Base-by-base conservation (phyloP, 1,140 invertebrate genomes). In the Anastrepha ludens region DNA sequence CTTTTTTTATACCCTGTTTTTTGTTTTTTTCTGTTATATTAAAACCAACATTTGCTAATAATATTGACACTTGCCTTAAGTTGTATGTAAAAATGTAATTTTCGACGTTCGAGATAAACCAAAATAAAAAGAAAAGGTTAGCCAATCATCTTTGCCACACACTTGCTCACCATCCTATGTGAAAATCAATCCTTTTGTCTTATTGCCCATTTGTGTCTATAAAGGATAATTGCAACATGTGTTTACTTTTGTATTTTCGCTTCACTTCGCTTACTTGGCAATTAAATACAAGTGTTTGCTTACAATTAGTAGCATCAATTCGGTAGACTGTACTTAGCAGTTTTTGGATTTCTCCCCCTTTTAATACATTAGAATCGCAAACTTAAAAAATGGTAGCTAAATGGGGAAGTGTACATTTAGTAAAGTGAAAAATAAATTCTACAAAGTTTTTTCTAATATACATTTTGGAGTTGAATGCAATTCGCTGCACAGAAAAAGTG, bases 161-260 rank as follows among this genome's bases (percentile, higher is more conserved):
- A 20, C 74, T 17, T 7, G 47, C 70, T 13, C 3, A 17, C 41
- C 41, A 50, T 5, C 11, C 41, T n/a, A 50, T 74, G n/a, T 4
- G 13, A 81, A 47, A 81, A 81, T 81, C 74, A 81, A 81, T 81
- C 47, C 74, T n/a, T 55, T 81, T 81, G 50, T 81, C 74, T 81
- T 81, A 17, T 81, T 50, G 74, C 15, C 47, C 44, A 47, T 81
- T 41, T 81, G 20, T 81, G 74, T 55, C 47, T 55, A 55, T 81
- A 81, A 55, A 81, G 74, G 74, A 81, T 81, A 81, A 81, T 81
- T 81, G 74, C 74, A 81, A 81, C 47, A 81, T 81, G n/a, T 81
- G 74, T 81, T 81, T 81, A 81, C 74, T 81, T 81, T 81, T 81
- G 17, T 81, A 81, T n/a, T 47, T 81, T 81, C 74, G 50, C 74